A percentile compares a stretch with the other conserved stretches of the same genome.
phyloP scores from a whole-genome alignment of 1,140 invertebrate genomes.

The Temnothorax nylanderi region DNA sequence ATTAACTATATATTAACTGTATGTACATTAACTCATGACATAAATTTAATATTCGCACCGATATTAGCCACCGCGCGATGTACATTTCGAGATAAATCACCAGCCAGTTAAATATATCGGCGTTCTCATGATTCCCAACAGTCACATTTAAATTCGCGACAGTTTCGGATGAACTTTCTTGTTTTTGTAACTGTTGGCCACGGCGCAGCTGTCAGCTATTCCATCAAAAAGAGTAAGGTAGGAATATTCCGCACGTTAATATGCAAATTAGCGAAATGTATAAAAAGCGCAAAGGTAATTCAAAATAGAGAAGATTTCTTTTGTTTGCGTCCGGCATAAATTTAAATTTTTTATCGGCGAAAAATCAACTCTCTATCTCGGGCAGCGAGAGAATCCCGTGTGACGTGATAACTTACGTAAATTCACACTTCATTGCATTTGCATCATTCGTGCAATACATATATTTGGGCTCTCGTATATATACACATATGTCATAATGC shows the following conservation, averaged over 20 bases:
- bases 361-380: slow-evolving; percentile 35
- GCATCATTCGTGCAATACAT: slow-evolving; percentile 6
- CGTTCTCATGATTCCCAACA: background rate
- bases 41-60: slow-evolving; percentile 14
- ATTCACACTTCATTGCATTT: slow-evolving; percentile 29
- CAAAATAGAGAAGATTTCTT: slow-evolving; percentile 28
- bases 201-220: background rate
- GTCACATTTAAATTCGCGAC: slow-evolving; percentile 16
- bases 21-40: background rate
- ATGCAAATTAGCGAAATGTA: slow-evolving; percentile 38
- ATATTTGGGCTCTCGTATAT: background rate
- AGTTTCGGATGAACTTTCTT: slow-evolving; percentile 12
- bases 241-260: slow-evolving; percentile 11
- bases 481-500: background rate
- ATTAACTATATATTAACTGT: too few relatives aligned
- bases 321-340: slow-evolving; percentile 33
- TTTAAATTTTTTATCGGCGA: slow-evolving; percentile 49
- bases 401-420: slow-evolving; percentile 39
- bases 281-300: slow-evolving; percentile 15
- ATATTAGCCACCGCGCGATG: background rate
- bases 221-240: background rate
- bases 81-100: background rate
- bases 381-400: slow-evolving; percentile 5
- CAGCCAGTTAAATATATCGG: background rate
- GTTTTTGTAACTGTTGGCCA: slow-evolving; percentile 8